phyloP scores from a whole-genome alignment of 2,888 invertebrate species.

The Oeneis ivallda region DNA sequence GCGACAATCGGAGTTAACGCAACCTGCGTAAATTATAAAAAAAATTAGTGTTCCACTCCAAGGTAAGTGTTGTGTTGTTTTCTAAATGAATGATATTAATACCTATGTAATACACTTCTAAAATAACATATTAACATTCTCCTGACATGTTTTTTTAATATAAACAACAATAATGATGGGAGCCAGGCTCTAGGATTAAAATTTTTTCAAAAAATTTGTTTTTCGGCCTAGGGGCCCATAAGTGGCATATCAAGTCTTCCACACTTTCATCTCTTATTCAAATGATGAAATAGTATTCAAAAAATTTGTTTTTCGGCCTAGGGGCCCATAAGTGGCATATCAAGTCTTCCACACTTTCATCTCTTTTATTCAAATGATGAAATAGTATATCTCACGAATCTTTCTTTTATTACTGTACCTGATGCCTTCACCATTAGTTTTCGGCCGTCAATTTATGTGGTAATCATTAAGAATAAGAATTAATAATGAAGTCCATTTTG shows the following conservation, averaged over 20 bases:
- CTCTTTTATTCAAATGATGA: no score
- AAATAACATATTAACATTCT: not conserved
- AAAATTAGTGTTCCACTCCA: no score
- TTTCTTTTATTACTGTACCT: no score
- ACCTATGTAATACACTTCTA: no score
- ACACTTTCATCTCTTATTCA: not conserved
- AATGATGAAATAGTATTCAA: not conserved
- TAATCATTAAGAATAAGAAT: no score
- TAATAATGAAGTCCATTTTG: constrained; percentile 1
- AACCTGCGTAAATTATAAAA: no score
- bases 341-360: not conserved
- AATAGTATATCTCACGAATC: no score
- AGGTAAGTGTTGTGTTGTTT: no score
- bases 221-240: constrained; percentile 3
- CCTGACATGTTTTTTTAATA: not conserved
- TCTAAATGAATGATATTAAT: no score
- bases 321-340: not conserved
- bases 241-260: not conserved
- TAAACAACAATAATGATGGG: not conserved
- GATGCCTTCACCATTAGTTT: no score
- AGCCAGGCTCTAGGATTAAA: not conserved
- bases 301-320: not conserved
- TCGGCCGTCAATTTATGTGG: no score
- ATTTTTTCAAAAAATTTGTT: not conserved
- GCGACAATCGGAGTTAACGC: no score